Conservation (phyloP, 2,113 vertebrate species). For the Rhinoderma darwinii region DNA sequence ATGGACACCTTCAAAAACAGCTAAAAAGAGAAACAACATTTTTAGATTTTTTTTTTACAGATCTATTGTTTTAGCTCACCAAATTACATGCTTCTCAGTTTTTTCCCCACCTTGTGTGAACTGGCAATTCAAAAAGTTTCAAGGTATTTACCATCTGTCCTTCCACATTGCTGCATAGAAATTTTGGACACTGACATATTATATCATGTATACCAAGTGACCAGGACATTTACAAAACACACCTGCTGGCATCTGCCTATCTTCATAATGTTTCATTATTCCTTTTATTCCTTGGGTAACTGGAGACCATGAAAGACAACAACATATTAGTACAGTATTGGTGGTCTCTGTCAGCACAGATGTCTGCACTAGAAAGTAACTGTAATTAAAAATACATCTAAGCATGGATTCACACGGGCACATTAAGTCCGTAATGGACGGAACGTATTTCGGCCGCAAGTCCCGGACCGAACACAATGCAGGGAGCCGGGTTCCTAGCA, state of each 20-base stretch:
- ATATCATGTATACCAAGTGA: not conserved
- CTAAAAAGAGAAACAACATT: not conserved
- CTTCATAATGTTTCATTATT: constrained; percentile 5
- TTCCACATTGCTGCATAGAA: not conserved
- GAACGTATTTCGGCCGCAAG: no score
- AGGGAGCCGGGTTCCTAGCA: no score
- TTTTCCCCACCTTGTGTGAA: not conserved
- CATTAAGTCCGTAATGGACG: no score
- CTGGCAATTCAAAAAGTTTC: not conserved
- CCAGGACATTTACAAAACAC: not conserved
- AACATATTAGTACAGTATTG: not conserved
- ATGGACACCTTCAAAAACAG: not conserved
- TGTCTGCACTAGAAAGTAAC: not conserved
- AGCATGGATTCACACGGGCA: no score
- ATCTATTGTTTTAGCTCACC: not conserved
- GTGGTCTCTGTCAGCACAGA: not conserved
- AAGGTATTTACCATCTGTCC: constrained; percentile 18
- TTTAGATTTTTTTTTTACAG: not conserved
- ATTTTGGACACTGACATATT: constrained; percentile 13
- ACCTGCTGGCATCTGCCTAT: constrained; percentile 29
- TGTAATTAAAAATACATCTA: not conserved
- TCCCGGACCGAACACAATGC: no score
- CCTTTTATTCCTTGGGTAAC: constrained; percentile 31
- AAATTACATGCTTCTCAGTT: no score
- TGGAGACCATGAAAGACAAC: not conserved